Evolutionary conservation across 2,113 vertebrate species (phyloP).

Genomic region (Neofelis nebulosa): DNA sequence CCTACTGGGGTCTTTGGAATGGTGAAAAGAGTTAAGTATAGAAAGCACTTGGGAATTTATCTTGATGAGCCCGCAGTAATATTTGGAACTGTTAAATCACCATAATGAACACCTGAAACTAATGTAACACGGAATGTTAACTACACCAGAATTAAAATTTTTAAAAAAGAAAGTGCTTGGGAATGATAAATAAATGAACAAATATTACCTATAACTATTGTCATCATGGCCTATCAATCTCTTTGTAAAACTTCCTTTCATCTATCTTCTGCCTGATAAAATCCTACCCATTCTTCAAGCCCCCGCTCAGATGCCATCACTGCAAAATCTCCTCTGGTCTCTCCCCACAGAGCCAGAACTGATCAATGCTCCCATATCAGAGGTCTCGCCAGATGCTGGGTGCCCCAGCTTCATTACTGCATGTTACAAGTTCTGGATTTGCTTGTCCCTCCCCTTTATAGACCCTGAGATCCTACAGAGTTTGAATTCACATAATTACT

Average conservation of each 20-base stretch:
- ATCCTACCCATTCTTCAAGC: not conserved
- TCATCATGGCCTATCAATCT: not conserved
- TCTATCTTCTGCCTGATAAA: not conserved
- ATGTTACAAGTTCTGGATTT: not conserved
- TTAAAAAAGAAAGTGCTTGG: not conserved
- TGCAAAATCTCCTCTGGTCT: not conserved
- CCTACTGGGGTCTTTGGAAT: not conserved
- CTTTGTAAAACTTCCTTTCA: not conserved
- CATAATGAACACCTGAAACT: not conserved
- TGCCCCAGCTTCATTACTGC: not conserved
- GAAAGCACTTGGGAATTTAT: not conserved
- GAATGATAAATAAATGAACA: not conserved
- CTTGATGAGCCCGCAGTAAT: not conserved
- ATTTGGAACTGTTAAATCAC: not conserved
- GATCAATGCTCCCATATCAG: accelerated
- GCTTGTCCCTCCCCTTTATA: not conserved
- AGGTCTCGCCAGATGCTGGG: not conserved
- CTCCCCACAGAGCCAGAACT: not conserved
- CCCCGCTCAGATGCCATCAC: not conserved
- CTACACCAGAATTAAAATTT: not conserved
- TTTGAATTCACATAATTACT: not conserved
- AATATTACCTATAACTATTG: not conserved
- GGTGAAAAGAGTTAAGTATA: not conserved
- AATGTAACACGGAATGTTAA: not conserved
- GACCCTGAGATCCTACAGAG: not conserved